A percentile compares a stretch with the other conserved stretches of the same genome.
Evolutionary conservation across 30 jellyfish, hydroid and myxozoan species (phyloP).

Genomic region (Aurelia aurita): DNA sequence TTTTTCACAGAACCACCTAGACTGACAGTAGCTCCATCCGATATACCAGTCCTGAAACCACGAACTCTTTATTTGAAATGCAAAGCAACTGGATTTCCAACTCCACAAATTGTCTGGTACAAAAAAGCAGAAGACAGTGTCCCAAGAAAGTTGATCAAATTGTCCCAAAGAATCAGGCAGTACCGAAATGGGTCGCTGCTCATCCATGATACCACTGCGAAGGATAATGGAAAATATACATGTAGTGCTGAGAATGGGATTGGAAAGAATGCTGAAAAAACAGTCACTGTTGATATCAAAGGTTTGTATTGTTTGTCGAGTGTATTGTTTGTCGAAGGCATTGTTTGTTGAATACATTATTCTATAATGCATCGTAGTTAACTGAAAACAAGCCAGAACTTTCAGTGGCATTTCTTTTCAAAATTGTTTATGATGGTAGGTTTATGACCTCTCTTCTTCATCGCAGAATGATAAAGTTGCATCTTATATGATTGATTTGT

Average conservation of each 20-base stretch:
- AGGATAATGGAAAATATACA: conserved; percentile 80
- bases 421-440: too few relatives aligned
- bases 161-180: conserved; percentile 69
- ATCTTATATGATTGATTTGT: too few relatives aligned
- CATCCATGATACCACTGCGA: conserved; percentile 54
- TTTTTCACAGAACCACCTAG: conserved; percentile 50
- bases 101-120: conserved; percentile 95
- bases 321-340: neutral
- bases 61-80: conserved; percentile 58
- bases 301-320: conserved; percentile 41
- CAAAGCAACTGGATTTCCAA: conserved; percentile 87
- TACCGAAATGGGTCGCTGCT: conserved; percentile 78
- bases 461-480: too few relatives aligned
- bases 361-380: too few relatives aligned
- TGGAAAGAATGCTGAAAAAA: conserved; percentile 66
- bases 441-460: too few relatives aligned
- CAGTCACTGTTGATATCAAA: conserved; percentile 65
- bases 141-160: conserved; percentile 25
- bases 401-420: too few relatives aligned
- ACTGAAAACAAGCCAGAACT: too few relatives aligned
- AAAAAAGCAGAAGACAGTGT: conserved; percentile 27
- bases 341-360: too few relatives aligned
- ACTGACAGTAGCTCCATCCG: conserved; percentile 59
- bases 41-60: conserved; percentile 68
- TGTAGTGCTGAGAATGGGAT: conserved; percentile 84